phyloP scores from a whole-genome alignment of 2,888 invertebrate genomes.

The Pegoplata infirma region DNA sequence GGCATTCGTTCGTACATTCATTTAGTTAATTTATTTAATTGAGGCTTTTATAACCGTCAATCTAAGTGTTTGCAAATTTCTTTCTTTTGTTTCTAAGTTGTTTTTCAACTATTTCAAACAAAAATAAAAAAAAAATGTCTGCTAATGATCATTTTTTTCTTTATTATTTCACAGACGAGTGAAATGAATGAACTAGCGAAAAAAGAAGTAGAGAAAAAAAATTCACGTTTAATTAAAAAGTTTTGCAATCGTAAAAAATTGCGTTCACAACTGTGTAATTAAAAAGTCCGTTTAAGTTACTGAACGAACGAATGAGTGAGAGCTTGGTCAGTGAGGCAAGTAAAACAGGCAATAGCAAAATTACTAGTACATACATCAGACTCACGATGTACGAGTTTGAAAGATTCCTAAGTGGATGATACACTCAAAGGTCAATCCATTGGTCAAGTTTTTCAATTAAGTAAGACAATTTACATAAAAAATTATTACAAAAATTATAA shows the following conservation, averaged over 20 bases:
- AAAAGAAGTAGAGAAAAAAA: conserved; percentile 27
- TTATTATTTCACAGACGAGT: conserved; percentile 31
- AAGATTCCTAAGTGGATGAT: too few species aligned
- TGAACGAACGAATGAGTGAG: conserved; percentile 18
- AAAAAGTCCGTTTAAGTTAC: conserved; percentile 54
- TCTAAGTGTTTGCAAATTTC: not conserved
- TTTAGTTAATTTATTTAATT: conserved; percentile 25
- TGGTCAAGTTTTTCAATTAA: too few species aligned
- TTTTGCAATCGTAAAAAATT: conserved; percentile 65
- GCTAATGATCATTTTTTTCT: conserved; percentile 31
- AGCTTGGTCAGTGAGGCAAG: conserved; percentile 37
- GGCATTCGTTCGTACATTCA: too few species aligned
- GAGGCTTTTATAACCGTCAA: not conserved
- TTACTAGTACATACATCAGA: not conserved
- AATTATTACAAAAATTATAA: too few species aligned
- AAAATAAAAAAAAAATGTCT: conserved; percentile 25
- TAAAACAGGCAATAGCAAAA: conserved; percentile 24
- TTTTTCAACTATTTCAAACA: conserved; percentile 9
- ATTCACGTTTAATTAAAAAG: conserved; percentile 64
- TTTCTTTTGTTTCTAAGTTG: not conserved
- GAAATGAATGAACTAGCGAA: conserved; percentile 32
- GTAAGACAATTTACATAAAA: too few species aligned
- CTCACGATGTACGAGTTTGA: not conserved
- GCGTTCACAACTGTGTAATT: conserved; percentile 65
- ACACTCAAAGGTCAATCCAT: too few species aligned